Evolutionary conservation across 2,888 invertebrate species (phyloP), one percentile per base, ranked within the genome.

Genomic region (Lydus trimaculatus): DNA sequence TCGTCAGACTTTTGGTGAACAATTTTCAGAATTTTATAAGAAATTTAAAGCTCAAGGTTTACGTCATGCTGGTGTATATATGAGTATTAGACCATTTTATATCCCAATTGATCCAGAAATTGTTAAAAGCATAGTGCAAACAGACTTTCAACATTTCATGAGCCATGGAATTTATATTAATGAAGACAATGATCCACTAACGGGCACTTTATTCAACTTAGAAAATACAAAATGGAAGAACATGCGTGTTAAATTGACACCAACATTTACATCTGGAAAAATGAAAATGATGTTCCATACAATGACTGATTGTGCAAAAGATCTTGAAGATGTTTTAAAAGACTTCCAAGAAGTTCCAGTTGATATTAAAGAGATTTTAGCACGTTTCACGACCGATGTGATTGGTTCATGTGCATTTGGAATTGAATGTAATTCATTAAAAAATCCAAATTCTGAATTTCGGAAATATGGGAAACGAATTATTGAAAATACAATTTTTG

Each of bases 181-280:
- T 64, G 89, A 89, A 60, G 81, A 87, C 13, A 84, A 85, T 1
- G 90, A 91, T 80, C 89, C 88, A 0, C 72, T 91, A 28, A 87
- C 88, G 0, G 88, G 84, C 0, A 88, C 89, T 78, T 78, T 91
- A 0, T 89, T 91, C 73, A 84, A 86, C 70, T 78, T 88, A 58
- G 85, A 85, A 63, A 89, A 88, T 0, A 82, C 86, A 9, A 84
- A 86, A 33, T 92, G 92, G 92, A 90, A 87, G 76, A 85, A 84
- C 17, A 79, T 92, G 56, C 85, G 92, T 11, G 74, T 84, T 0
- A 91, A 90, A 75, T 82, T 92, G 75, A 87, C 91, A 0, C 90
- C 91, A 0, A 87, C 89, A 0, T 92, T 92, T 76, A 88, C 91
- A 0, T 87, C 90, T 0, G 90, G 89, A 4, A 91, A 91, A 80